phyloP scores from a whole-genome alignment of 2,888 invertebrate species.

The Netelia inedita region DNA sequence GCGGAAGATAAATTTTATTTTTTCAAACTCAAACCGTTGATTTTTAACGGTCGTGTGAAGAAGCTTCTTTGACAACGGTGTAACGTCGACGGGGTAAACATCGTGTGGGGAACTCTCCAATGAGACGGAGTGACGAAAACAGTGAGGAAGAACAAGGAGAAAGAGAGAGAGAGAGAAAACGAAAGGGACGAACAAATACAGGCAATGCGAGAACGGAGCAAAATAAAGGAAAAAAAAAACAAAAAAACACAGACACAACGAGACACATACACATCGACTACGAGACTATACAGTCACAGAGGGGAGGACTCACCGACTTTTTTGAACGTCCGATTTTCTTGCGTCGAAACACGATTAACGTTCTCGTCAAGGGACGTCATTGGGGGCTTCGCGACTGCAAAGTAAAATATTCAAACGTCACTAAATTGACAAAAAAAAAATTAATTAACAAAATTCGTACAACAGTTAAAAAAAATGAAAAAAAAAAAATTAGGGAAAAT shows the following conservation, averaged over 20 bases:
- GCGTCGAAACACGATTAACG: conserved; percentile 80
- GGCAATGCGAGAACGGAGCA: background rate
- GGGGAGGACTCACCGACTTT: conserved; percentile 76
- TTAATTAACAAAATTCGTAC: background rate
- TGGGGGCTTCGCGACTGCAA: conserved; percentile 80
- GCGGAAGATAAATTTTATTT: no score
- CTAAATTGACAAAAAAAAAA: conserved; percentile 17
- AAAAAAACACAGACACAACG: background rate
- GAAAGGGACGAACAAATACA: background rate
- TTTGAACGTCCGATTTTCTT: conserved; percentile 72
- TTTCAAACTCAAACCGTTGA: no score
- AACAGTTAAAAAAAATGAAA: conserved; percentile 13
- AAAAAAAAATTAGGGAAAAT: background rate
- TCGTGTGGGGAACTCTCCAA: background rate
- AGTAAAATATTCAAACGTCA: conserved; percentile 49
- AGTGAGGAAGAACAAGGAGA: background rate
- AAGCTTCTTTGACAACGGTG: no score
- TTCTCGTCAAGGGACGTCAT: conserved; percentile 84
- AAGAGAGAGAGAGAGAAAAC: background rate
- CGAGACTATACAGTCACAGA: background rate
- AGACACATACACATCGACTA: conserved; percentile 55
- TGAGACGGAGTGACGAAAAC: background rate
- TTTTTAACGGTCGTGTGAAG: no score
- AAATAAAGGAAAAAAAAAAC: background rate
- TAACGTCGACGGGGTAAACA: no score